These are phyloP conservation scores for Lypha dubia DNA, from an alignment of 2,888 invertebrate species.

Conservation along the genomic window DNA sequence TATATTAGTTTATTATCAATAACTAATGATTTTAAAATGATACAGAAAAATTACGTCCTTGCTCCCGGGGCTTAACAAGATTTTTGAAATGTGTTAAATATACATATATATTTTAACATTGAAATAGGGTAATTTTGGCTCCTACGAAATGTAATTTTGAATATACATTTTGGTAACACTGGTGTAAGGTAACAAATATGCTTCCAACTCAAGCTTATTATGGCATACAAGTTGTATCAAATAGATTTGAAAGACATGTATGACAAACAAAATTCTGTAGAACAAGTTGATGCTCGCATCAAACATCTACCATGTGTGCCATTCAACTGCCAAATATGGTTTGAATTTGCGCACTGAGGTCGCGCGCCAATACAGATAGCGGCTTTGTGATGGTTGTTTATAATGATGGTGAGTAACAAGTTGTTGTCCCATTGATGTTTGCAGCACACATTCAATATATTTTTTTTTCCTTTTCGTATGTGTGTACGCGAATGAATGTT, in stretches of 20 bases:
- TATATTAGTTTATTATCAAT: no score
- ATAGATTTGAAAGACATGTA: constrained; percentile 8
- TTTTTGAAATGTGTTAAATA: no score
- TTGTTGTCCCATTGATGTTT: constrained; percentile 70
- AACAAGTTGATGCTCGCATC: constrained; percentile 11
- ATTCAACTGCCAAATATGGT: constrained; percentile 4
- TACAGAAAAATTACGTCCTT: no score
- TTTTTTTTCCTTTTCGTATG: neutral
- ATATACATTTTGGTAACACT: no score
- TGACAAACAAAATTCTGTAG: neutral
- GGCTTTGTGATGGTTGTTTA: constrained; percentile 40
- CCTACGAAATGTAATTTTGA: no score
- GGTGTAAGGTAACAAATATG: no score
- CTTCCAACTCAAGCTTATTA: no score
- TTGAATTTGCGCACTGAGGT: constrained; percentile 46
- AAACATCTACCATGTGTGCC: neutral
- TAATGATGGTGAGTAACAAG: constrained; percentile 67
- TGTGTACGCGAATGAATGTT: neutral
- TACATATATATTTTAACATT: no score
- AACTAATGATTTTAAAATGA: no score
- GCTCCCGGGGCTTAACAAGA: no score
- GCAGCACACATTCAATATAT: constrained; percentile 5
- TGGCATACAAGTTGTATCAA: no score
- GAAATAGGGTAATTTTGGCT: no score
- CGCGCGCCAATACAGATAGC: constrained; percentile 33